A percentile compares a stretch with the other conserved stretches of the same genome.
Conservation (phyloP, 2,113 vertebrate species). For the Ondatra zibethicus region DNA sequence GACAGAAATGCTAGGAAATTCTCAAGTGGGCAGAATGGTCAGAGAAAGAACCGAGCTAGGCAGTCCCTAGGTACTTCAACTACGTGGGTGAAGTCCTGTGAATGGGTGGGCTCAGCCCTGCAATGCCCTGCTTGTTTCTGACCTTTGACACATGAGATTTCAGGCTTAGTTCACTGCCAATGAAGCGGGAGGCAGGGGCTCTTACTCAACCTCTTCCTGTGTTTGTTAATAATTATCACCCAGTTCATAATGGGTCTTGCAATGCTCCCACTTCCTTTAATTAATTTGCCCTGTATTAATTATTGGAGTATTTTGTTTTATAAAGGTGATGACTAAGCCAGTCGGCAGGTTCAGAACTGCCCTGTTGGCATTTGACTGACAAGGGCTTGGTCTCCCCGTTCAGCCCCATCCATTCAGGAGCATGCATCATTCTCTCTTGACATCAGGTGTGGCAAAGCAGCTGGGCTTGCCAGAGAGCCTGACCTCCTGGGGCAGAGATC, state of each 20-base stretch:
- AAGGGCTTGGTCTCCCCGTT: slow-evolving; percentile 66
- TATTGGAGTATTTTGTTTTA: slow-evolving; percentile 69
- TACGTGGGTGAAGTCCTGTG: neutral
- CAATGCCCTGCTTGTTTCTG: neutral
- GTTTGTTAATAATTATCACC: slow-evolving; percentile 65
- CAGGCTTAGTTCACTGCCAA: neutral
- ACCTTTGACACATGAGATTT: neutral
- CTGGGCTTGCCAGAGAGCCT: slow-evolving; percentile 9
- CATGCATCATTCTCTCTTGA: slow-evolving; percentile 58
- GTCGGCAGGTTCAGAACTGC: slow-evolving; percentile 72
- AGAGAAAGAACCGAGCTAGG: neutral
- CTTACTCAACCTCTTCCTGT: slow-evolving; percentile 46
- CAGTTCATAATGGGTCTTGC: slow-evolving; percentile 31
- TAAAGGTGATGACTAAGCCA: slow-evolving; percentile 66
- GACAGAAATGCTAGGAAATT: neutral
- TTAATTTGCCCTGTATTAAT: slow-evolving; percentile 77
- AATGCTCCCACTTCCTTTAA: slow-evolving; percentile 66
- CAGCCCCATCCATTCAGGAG: slow-evolving; percentile 14
- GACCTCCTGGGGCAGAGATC: slow-evolving; percentile 49
- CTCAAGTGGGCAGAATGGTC: neutral
- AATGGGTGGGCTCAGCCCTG: neutral
- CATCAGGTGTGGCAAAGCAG: neutral
- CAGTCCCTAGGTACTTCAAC: neutral
- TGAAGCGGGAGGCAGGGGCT: neutral
- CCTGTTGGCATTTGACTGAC: slow-evolving; percentile 56